Evolutionary conservation across 2,888 invertebrate genomes (phyloP).

Genomic region (Buathra laborator): DNA sequence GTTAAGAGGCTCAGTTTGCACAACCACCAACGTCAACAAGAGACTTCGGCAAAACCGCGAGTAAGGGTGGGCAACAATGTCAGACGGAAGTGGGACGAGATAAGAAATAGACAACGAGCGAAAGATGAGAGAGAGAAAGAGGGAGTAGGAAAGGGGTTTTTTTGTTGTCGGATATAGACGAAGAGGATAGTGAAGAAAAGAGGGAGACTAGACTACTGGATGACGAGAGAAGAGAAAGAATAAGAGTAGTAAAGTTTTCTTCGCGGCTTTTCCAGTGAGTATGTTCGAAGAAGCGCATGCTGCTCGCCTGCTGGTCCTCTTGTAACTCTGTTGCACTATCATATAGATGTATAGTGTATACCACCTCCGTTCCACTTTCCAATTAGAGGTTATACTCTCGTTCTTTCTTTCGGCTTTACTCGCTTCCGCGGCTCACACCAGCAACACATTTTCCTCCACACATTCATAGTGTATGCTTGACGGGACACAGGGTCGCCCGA

Average conservation of each 20-base stretch:
- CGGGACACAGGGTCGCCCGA: not conserved
- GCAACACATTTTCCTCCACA: not conserved
- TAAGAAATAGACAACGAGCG: conserved; percentile 37
- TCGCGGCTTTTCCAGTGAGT: conserved; percentile 56
- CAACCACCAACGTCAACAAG: conserved; percentile 39
- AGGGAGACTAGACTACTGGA: conserved; percentile 23
- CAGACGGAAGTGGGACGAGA: conserved; percentile 51
- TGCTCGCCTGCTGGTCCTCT: conserved; percentile 18
- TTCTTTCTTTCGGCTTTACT: conserved; percentile 43
- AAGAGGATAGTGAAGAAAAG: conserved; percentile 18
- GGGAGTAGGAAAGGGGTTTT: conserved; percentile 2
- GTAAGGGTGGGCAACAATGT: conserved; percentile 50
- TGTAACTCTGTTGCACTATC: conserved; percentile 29
- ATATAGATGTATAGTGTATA: not conserved
- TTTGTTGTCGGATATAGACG: conserved; percentile 14
- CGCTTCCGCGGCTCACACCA: conserved; percentile 37
- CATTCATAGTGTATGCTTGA: not conserved
- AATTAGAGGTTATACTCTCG: conserved; percentile 67
- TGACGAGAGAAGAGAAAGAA: conserved; percentile 19
- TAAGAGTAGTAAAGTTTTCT: conserved; percentile 53
- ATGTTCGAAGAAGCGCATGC: conserved; percentile 34
- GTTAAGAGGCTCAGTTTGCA: conserved; percentile 27
- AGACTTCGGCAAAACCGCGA: conserved; percentile 41
- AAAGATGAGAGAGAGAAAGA: conserved; percentile 17
- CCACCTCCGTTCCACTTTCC: conserved; percentile 66